Percentiles rank a stretch among this genome's conserved stretches.
phyloP scores from a whole-genome alignment of 1,140 invertebrate genomes.

The Spodoptera frugiperda region DNA sequence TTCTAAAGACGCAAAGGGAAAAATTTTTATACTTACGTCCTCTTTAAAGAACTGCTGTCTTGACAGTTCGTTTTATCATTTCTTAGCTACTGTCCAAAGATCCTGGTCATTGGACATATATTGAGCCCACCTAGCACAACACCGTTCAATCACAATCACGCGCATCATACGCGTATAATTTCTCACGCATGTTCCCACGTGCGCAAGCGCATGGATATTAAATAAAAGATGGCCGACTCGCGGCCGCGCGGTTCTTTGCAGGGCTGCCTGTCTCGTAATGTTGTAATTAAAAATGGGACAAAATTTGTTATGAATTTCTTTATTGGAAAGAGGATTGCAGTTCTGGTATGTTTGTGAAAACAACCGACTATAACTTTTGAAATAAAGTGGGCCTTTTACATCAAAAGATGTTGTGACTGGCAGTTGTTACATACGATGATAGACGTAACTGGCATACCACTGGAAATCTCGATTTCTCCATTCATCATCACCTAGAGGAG shows the following conservation, averaged over 20 bases:
- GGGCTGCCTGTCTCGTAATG: constrained; percentile 17
- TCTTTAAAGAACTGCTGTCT: neutral
- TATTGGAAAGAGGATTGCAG: too few relatives aligned
- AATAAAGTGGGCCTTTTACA: too few relatives aligned
- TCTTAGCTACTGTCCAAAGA: neutral
- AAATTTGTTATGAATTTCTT: too few relatives aligned
- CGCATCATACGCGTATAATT: constrained; percentile 57
- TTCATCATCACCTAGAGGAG: too few relatives aligned
- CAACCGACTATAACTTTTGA: too few relatives aligned
- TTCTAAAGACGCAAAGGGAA: too few relatives aligned
- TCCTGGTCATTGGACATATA: neutral
- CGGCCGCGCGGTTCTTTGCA: constrained; percentile 32
- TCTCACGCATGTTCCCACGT: constrained; percentile 60
- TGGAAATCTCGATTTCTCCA: too few relatives aligned
- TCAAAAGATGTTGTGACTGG: too few relatives aligned
- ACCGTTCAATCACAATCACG: constrained; percentile 50
- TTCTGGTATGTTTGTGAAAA: too few relatives aligned
- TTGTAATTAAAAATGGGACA: neutral
- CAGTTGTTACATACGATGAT: too few relatives aligned
- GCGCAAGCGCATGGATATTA: constrained; percentile 59
- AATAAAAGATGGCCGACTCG: constrained; percentile 72
- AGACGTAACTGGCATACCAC: too few relatives aligned
- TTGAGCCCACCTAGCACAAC: neutral
- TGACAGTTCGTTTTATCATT: neutral
- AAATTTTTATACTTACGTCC: too few relatives aligned